Evolutionary conservation across 2,888 invertebrate species (phyloP), one percentile per base, ranked within the genome.

Genomic region (Myopa testacea): DNA sequence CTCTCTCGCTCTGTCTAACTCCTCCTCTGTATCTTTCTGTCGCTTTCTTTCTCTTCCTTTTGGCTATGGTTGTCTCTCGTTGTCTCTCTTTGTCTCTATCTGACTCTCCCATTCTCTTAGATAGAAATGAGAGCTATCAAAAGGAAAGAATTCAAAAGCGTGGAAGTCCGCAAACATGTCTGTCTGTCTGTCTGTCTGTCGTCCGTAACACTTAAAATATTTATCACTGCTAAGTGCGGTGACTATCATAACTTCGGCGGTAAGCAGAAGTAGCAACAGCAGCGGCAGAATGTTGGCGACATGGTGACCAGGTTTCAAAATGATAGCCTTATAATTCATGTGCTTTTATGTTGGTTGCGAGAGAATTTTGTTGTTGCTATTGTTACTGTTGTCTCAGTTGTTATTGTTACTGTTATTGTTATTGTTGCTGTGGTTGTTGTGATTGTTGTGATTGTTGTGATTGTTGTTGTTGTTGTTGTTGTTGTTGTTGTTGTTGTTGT

Each of bases 261-360:
- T 26, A 26, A 70, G 37, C 63, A 63, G 37, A 34, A 63, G 19
- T 19, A 63, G 37, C 8, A 68, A 14, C 3, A 67, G 40, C 67
- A 26, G 38, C 16, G 60, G 12, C 34, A 63, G 26, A 60, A 6
- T 5, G 38, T 16, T 6, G 38, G 40, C 37, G 55, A 62, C 45
- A 38, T 12, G 37, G n/a, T 65, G 74, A 65, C 34, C 50, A 74
- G 65, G 65, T 74, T 74, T 74, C 50, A 19, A 45, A 37, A 63
- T 62, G 73, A 65, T 65, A 50, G 63, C 34, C 34, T 65, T 74
- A 74, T 65, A 65, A 65, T 74, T 74, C 45, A 65, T 73, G 40
- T 38, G n/a, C 14, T 62, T 73, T 10, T 73, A 40, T 58, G 58
- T 50, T 26, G 26, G 58, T 72, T 72, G 60, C 38, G 52, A 69